A percentile compares a stretch with the other conserved stretches of the same genome.
phyloP scores from a whole-genome alignment of 2,888 invertebrate genomes.

The Brachyptera putata region DNA sequence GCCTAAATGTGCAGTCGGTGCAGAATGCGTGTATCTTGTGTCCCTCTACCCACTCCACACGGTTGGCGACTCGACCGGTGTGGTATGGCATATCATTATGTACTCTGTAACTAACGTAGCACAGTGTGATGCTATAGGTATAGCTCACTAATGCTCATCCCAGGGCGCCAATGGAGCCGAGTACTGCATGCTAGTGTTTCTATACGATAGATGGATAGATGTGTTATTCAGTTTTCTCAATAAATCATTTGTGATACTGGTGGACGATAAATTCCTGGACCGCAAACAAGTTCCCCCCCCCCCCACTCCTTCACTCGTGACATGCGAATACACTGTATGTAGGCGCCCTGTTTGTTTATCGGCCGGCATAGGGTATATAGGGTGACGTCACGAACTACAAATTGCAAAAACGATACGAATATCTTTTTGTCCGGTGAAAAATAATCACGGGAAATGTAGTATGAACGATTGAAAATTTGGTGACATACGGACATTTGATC shows the following conservation, averaged over 20 bases:
- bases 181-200: conserved; percentile 14
- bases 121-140: no score
- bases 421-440: background rate
- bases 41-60: no score
- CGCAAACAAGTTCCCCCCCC: conserved; percentile 13
- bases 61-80: no score
- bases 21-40: no score
- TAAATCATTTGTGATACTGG: conserved; percentile 21
- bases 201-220: conserved; percentile 16
- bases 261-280: conserved; percentile 18
- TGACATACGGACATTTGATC: background rate
- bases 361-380: background rate
- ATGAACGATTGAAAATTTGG: conserved; percentile 11
- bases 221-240: conserved; percentile 21
- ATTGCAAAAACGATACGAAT: conserved; percentile 5
- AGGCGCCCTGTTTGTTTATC: conserved; percentile 4
- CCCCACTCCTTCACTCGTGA: background rate
- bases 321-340: conserved; percentile 21
- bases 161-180: background rate
- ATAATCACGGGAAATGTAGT: background rate
- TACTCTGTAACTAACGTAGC: no score
- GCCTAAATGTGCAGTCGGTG: no score
- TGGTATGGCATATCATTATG: no score
- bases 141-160: background rate
- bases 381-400: background rate